Percentiles rank a stretch among this genome's conserved stretches.
Conservation (phyloP, 1,140 invertebrate genomes). For the Drosophila subpulchrella region DNA sequence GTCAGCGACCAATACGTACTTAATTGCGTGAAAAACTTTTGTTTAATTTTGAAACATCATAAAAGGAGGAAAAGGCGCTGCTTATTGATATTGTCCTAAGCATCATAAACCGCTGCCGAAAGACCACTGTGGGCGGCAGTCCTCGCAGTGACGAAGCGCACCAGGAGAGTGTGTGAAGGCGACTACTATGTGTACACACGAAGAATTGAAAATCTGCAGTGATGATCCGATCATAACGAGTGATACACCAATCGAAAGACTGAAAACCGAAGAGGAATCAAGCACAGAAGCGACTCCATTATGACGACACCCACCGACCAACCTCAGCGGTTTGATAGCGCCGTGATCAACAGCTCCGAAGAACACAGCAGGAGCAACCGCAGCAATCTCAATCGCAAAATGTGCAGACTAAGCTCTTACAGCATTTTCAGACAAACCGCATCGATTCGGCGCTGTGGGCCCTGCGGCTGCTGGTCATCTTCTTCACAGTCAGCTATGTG, state of each 20-base stretch:
- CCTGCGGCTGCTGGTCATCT: conserved; percentile 91
- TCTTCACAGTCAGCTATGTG: conserved; percentile 93
- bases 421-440: conserved; percentile 92
- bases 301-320: conserved; percentile 66
- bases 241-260: background rate
- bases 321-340: conserved; percentile 47
- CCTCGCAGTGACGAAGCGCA: too few relatives aligned
- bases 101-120: conserved; percentile 16
- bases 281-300: conserved; percentile 38
- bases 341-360: conserved; percentile 40
- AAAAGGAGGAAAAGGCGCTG: background rate
- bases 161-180: too few relatives aligned
- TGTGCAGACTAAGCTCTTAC: conserved; percentile 88
- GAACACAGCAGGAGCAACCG: conserved; percentile 39
- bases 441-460: conserved; percentile 93
- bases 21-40: conserved; percentile 32
- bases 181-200: too few relatives aligned
- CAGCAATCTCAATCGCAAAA: conserved; percentile 53
- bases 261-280: conserved; percentile 15
- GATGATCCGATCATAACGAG: too few relatives aligned
- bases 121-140: background rate
- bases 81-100: background rate
- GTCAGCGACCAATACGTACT: conserved; percentile 21
- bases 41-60: conserved; percentile 16
- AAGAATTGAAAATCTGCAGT: too few relatives aligned